phyloP scores from a whole-genome alignment of 2,113 vertebrate species.

The Rhinopomastus cyanomelas region DNA sequence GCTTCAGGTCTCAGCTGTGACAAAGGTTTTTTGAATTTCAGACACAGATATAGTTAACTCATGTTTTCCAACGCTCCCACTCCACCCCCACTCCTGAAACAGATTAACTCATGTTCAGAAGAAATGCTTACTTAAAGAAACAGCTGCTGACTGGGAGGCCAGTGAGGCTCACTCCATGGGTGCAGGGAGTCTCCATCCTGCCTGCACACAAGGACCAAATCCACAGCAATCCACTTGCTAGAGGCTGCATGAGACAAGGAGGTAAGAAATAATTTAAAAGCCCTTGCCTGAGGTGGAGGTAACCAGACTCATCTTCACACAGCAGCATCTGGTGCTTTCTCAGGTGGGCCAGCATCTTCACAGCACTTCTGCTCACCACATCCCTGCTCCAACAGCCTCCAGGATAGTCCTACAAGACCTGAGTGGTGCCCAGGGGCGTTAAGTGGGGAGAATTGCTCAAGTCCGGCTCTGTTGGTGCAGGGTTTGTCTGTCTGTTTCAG shows the following conservation, averaged over 20 bases:
- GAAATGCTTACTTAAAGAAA: background rate
- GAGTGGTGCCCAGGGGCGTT: background rate
- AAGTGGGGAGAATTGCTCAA: background rate
- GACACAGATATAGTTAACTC: background rate
- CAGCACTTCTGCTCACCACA: background rate
- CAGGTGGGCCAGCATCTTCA: background rate
- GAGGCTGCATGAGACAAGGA: background rate
- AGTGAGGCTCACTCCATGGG: background rate
- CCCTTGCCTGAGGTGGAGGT: background rate
- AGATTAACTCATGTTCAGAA: background rate
- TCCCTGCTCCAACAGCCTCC: background rate
- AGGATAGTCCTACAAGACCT: background rate
- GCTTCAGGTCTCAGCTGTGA: background rate
- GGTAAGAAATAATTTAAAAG: background rate
- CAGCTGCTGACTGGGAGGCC: background rate
- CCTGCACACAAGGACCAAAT: background rate
- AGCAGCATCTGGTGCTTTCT: accelerated
- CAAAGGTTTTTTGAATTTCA: background rate
- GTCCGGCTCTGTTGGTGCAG: background rate
- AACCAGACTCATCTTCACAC: background rate
- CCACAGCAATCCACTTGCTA: background rate
- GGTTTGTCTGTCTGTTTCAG: background rate
- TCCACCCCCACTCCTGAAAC: background rate
- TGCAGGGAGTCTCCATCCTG: background rate
- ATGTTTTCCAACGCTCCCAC: no score